These are phyloP conservation scores for Serranus cabrilla DNA, from an alignment of 2,797 vertebrate species.

Conservation along the genomic window DNA sequence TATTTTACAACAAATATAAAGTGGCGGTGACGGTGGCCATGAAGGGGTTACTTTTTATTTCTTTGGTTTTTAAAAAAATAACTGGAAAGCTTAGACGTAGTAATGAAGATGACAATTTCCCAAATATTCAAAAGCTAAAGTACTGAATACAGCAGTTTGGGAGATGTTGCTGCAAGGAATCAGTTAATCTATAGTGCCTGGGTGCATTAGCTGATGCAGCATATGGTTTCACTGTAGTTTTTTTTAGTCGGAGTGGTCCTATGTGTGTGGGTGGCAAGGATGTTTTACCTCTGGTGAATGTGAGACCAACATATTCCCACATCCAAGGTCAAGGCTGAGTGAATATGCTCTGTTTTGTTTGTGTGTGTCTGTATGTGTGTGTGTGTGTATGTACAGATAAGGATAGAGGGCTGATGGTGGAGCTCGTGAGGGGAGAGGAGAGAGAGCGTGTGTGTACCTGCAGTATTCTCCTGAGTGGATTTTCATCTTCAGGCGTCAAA, in stretches of 20 bases:
- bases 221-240: slow-evolving; percentile 31
- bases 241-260: slow-evolving; percentile 34
- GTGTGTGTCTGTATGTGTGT: slow-evolving; percentile 41
- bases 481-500: slow-evolving; percentile 86
- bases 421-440: slow-evolving; percentile 25
- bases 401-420: slow-evolving; percentile 19
- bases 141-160: neutral
- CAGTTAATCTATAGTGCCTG: slow-evolving; percentile 13
- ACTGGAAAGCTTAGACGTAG: neutral
- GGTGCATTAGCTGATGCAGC: slow-evolving; percentile 29
- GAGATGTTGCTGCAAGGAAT: neutral
- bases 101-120: neutral
- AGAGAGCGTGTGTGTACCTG: slow-evolving; percentile 80
- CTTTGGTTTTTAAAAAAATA: slow-evolving; percentile 7
- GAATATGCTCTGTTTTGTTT: slow-evolving; percentile 58
- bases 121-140: neutral
- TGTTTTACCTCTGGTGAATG: slow-evolving; percentile 73
- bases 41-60: slow-evolving; percentile 6
- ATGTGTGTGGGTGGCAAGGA: slow-evolving; percentile 54
- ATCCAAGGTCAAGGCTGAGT: slow-evolving; percentile 77
- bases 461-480: slow-evolving; percentile 88
- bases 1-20: slow-evolving; percentile 44
- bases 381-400: slow-evolving; percentile 18
- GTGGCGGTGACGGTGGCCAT: neutral
- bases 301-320: slow-evolving; percentile 72